These are phyloP conservation scores for Drosophila falleni DNA, from an alignment of 2,888 invertebrate species.

Conservation along the genomic window DNA sequence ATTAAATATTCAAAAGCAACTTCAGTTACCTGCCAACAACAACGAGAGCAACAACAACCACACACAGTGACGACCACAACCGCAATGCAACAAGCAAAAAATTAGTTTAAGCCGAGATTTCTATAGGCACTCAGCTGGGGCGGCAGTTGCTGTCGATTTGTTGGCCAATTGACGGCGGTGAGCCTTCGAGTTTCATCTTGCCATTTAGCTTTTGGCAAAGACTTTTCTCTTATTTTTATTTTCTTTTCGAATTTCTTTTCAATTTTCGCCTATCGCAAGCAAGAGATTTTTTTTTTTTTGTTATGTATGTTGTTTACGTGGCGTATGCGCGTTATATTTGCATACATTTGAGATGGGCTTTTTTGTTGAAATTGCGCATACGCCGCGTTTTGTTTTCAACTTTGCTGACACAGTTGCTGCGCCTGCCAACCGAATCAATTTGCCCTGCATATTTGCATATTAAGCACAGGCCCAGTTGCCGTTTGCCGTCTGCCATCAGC, in stretches of 20 bases:
- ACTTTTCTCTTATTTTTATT: constrained; percentile 16
- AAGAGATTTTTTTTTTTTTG: constrained; percentile 20
- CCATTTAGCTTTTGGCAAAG: constrained; percentile 33
- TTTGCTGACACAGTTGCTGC: constrained; percentile 71
- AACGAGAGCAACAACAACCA: constrained; percentile 8
- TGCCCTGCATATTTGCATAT: constrained; percentile 76
- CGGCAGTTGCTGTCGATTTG: constrained; percentile 58
- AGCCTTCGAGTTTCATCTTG: constrained; percentile 50
- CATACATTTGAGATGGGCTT: constrained; percentile 60
- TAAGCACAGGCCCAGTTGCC: constrained; percentile 66
- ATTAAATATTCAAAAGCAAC: constrained; percentile 78
- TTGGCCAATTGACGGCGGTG: constrained; percentile 62
- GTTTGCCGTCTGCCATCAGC: too few species aligned
- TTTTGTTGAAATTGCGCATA: constrained; percentile 74
- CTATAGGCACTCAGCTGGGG: constrained; percentile 35
- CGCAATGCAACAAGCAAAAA: constrained; percentile 71
- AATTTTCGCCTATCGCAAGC: constrained; percentile 67
- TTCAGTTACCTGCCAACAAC: constrained; percentile 57
- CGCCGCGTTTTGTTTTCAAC: constrained; percentile 77
- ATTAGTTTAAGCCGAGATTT: constrained; percentile 81
- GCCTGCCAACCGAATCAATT: constrained; percentile 64
- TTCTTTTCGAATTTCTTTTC: constrained; percentile 59
- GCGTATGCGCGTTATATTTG: constrained; percentile 77
- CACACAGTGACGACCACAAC: constrained; percentile 21
- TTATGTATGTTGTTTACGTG: constrained; percentile 70